These are phyloP conservation scores for Sylvietta virens DNA, from an alignment of 2,113 vertebrate species.

Conservation along the genomic window DNA sequence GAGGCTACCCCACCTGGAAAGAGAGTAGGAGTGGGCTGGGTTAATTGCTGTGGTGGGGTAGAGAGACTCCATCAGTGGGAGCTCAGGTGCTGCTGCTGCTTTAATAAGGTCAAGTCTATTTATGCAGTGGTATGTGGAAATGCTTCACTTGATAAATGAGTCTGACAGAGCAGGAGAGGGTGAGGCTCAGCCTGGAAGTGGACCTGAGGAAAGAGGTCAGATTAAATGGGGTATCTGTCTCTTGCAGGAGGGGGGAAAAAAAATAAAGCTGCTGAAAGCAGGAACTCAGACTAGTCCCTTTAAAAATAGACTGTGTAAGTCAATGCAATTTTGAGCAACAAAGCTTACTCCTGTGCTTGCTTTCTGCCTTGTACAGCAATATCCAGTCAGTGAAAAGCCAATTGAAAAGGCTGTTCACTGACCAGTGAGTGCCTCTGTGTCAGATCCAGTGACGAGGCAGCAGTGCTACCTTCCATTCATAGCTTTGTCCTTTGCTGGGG, in stretches of 20 bases:
- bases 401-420: neutral
- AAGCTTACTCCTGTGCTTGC: conserved; percentile 11
- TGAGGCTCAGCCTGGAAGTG: conserved; percentile 17
- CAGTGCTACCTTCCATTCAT: neutral
- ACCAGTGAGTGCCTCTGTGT: neutral
- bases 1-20: neutral
- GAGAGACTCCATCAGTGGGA: neutral
- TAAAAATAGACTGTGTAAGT: conserved; percentile 41
- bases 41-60: neutral
- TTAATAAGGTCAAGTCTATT: conserved; percentile 50
- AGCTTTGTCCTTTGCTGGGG: neutral
- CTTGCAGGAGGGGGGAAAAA: neutral
- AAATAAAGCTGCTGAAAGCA: conserved; percentile 22
- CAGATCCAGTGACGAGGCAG: neutral
- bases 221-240: conserved; percentile 14
- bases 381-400: conserved; percentile 11
- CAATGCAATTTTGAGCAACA: conserved; percentile 30
- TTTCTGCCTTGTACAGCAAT: conserved; percentile 53
- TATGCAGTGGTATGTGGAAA: conserved; percentile 31
- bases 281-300: neutral
- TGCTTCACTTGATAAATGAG: conserved; percentile 50
- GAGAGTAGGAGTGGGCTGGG: neutral
- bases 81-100: conserved; percentile 46
- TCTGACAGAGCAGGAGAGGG: conserved; percentile 31
- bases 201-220: conserved; percentile 32